Evolutionary conservation across 2,888 invertebrate species (phyloP).

Genomic region (Coecobrya sp.): DNA sequence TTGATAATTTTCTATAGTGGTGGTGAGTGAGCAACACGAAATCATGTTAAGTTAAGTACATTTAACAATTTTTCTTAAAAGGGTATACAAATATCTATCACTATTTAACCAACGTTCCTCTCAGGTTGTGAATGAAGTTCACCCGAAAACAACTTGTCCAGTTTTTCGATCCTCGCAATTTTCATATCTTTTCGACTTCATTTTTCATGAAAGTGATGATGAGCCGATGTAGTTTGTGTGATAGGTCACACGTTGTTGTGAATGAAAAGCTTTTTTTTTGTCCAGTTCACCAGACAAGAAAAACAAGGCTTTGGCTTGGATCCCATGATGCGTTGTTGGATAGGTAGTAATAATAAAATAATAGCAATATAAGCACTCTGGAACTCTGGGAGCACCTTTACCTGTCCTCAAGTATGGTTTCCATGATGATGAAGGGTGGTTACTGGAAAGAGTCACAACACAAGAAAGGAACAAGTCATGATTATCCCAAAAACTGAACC

Average conservation of each 20-base stretch:
- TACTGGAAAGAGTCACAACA: constrained; percentile 41
- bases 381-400: constrained; percentile 10
- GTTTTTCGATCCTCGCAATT: not conserved
- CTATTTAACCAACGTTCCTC: no score
- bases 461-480: constrained; percentile 74
- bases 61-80: constrained; percentile 11
- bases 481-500: constrained; percentile 45
- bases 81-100: no score
- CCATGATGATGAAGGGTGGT: constrained; percentile 58
- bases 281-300: not conserved
- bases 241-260: constrained; percentile 66
- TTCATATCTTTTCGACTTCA: not conserved
- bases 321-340: not conserved
- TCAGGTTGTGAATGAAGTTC: constrained; percentile 37
- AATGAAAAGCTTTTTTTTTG: constrained; percentile 64
- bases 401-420: constrained; percentile 43
- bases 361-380: not conserved
- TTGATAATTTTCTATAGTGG: not conserved
- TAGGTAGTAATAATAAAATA: no score
- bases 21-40: not conserved
- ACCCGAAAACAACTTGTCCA: constrained; percentile 55
- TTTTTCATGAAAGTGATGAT: constrained; percentile 6
- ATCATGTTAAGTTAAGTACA: not conserved
- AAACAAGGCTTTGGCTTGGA: not conserved
- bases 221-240: constrained; percentile 6